A percentile compares a stretch with the other conserved stretches of the same genome.
phyloP scores from a whole-genome alignment of 2,888 invertebrate genomes.

The Mycalesis mineus region DNA sequence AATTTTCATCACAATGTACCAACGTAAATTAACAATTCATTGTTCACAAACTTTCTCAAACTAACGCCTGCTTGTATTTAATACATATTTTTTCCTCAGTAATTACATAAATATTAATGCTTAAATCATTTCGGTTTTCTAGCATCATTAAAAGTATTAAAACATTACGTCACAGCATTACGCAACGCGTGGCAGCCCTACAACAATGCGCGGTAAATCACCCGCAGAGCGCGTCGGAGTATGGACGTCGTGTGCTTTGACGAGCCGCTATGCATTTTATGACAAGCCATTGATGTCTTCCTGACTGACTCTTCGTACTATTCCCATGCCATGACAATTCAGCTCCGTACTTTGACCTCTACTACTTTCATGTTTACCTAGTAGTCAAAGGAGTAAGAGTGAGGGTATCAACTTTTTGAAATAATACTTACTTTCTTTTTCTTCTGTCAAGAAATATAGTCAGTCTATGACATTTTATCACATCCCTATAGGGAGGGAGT shows the following conservation, averaged over 20 bases:
- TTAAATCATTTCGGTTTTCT: too few species aligned
- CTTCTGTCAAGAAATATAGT: too few species aligned
- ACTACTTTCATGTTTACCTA: conserved; percentile 20
- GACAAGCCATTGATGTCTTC: conserved; percentile 40
- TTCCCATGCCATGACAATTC: conserved; percentile 26
- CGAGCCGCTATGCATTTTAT: conserved; percentile 40
- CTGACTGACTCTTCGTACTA: conserved; percentile 37
- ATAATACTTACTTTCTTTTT: too few species aligned
- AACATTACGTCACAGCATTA: neutral
- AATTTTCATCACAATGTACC: too few species aligned
- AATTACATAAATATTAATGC: too few species aligned
- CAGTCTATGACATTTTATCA: too few species aligned
- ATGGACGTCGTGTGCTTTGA: conserved; percentile 43
- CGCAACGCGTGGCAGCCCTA: conserved; percentile 48
- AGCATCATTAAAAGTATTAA: neutral
- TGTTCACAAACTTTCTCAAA: too few species aligned
- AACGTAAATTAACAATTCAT: too few species aligned
- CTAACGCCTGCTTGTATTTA: too few species aligned
- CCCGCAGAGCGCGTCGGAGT: conserved; percentile 55
- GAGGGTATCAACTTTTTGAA: neutral
- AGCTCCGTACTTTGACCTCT: conserved; percentile 22
- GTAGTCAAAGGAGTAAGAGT: conserved; percentile 10
- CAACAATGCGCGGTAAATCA: conserved; percentile 64
- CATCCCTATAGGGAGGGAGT: too few species aligned
- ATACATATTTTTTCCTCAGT: too few species aligned